These are phyloP conservation scores for Climacteris rufus DNA, from an alignment of 2,113 vertebrate species.

Conservation along the genomic window DNA sequence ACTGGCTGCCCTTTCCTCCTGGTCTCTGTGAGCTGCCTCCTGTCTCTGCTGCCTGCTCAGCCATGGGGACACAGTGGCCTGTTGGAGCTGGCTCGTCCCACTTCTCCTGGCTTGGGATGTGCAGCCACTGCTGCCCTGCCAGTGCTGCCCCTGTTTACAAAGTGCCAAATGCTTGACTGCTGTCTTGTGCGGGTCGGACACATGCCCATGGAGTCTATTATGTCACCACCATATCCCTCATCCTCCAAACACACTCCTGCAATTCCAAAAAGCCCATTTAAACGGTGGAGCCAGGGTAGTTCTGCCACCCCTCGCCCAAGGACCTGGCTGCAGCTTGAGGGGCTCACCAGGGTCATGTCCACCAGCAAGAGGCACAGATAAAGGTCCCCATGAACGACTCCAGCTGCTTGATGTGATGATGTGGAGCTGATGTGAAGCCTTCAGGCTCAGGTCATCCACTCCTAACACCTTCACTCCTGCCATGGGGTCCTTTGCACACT, in stretches of 20 bases:
- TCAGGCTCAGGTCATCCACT: not conserved
- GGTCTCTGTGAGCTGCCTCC: not conserved
- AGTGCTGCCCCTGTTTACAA: not conserved
- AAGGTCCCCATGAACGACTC: not conserved
- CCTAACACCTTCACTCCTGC: not conserved
- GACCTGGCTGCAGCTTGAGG: rapidly evolving
- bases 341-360: rapidly evolving
- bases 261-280: not conserved
- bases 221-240: not conserved
- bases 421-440: not conserved
- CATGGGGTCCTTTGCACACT: not conserved
- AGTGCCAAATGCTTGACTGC: not conserved
- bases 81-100: rapidly evolving
- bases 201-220: rapidly evolving
- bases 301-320: not conserved
- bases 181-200: rapidly evolving
- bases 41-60: rapidly evolving
- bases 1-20: not conserved
- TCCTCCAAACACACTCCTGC: not conserved
- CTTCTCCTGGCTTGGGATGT: not conserved
- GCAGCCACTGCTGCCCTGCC: rapidly evolving
- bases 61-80: not conserved
- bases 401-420: not conserved
- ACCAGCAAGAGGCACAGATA: not conserved
- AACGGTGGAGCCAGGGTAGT: rapidly evolving